Percentiles rank a stretch among this genome's conserved stretches.
Conservation (phyloP, 2,888 invertebrate species). For the Rhingia campestris region DNA sequence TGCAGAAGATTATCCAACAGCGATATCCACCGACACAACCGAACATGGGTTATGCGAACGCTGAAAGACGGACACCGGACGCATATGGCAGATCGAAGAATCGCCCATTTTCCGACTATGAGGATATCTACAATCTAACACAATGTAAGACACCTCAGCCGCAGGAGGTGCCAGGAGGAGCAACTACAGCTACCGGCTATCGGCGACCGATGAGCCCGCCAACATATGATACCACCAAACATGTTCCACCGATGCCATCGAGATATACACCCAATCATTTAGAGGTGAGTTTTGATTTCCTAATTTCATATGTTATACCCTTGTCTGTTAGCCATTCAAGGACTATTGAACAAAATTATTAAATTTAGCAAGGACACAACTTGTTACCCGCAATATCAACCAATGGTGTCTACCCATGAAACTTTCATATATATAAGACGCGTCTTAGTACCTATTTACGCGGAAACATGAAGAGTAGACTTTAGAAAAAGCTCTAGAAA, state of each 20-base stretch:
- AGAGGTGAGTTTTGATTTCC: constrained; percentile 79
- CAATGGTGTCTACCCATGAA: too few relatives aligned
- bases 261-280: constrained; percentile 82
- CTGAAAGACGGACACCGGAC: constrained; percentile 91
- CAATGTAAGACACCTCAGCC: constrained; percentile 76
- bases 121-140: constrained; percentile 87
- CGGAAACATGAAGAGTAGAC: too few relatives aligned
- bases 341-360: too few relatives aligned
- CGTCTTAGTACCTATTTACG: too few relatives aligned
- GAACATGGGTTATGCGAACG: constrained; percentile 77
- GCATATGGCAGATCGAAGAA: constrained; percentile 89
- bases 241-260: constrained; percentile 81
- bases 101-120: constrained; percentile 86
- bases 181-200: constrained; percentile 84
- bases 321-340: too few relatives aligned
- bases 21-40: constrained; percentile 77
- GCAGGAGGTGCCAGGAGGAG: constrained; percentile 75
- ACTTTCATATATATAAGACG: too few relatives aligned
- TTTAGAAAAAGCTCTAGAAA: too few relatives aligned
- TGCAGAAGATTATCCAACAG: constrained; percentile 82
- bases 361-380: too few relatives aligned
- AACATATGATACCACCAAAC: constrained; percentile 83
- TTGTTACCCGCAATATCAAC: too few relatives aligned
- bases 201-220: constrained; percentile 86
- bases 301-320: not conserved